These are phyloP conservation scores for Antitype chi DNA, from an alignment of 2,888 invertebrate genomes.

Conservation along the genomic window DNA sequence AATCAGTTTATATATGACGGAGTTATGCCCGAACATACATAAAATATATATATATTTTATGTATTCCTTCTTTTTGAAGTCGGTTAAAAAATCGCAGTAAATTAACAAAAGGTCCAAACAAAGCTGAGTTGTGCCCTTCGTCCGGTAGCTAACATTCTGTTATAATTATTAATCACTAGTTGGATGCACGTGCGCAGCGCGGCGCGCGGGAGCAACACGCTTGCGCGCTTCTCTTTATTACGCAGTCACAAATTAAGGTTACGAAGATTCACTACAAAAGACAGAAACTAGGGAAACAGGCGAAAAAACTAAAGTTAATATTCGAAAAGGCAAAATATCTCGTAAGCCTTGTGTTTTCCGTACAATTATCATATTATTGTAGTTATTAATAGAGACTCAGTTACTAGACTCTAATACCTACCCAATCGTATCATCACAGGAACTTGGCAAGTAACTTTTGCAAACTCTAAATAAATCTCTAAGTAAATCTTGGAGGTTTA, in stretches of 20 bases:
- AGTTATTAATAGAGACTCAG: background rate
- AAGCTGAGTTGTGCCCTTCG: constrained; percentile 25
- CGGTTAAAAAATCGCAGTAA: background rate
- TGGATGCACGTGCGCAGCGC: constrained; percentile 30
- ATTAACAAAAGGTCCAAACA: constrained; percentile 17
- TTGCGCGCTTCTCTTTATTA: constrained; percentile 36
- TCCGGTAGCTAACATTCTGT: constrained; percentile 44
- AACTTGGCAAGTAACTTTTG: background rate
- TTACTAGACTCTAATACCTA: background rate
- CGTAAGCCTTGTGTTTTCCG: too few relatives aligned
- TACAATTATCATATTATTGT: too few relatives aligned
- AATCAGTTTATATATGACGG: too few relatives aligned
- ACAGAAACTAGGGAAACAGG: background rate
- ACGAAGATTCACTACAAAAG: background rate
- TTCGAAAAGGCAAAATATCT: background rate
- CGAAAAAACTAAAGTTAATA: background rate
- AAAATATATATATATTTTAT: too few relatives aligned
- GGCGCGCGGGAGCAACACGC: constrained; percentile 21
- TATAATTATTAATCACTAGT: constrained; percentile 54
- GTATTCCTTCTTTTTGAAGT: too few relatives aligned
- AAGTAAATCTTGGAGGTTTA: too few relatives aligned
- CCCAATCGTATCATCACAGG: too few relatives aligned
- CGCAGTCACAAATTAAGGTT: background rate
- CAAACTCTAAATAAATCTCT: too few relatives aligned
- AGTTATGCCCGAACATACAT: too few relatives aligned